Percentiles rank a stretch among this genome's conserved stretches.
These are phyloP conservation scores for Crocodylus rhombifer DNA, from an alignment of 2,797 vertebrate species.

Conservation along the genomic window DNA sequence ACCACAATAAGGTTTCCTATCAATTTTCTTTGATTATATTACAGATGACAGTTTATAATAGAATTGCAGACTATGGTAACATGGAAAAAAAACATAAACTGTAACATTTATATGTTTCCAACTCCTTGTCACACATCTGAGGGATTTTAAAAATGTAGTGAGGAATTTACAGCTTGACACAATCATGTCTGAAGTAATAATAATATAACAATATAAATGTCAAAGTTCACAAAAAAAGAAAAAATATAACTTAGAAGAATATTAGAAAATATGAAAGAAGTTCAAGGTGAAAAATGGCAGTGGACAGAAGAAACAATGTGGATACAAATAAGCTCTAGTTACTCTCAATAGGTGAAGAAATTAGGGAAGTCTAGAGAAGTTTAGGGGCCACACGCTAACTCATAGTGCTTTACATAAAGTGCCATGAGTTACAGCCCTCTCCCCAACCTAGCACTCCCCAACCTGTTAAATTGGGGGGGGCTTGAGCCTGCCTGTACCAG, in stretches of 20 bases:
- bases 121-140: constrained; percentile 77
- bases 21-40: constrained; percentile 78
- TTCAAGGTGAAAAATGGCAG: constrained; percentile 7
- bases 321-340: background rate
- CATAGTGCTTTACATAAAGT: no score
- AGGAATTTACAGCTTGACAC: constrained; percentile 76
- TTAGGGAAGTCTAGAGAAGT: background rate
- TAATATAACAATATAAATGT: constrained; percentile 59
- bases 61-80: constrained; percentile 71
- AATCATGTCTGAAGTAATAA: constrained; percentile 66
- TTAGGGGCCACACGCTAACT: no score
- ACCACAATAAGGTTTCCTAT: constrained; percentile 70
- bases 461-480: no score
- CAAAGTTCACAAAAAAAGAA: constrained; percentile 38
- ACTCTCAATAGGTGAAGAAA: background rate
- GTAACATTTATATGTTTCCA: constrained; percentile 79
- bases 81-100: constrained; percentile 74
- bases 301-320: constrained; percentile 6
- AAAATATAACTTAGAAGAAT: background rate
- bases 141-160: constrained; percentile 72
- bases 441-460: no score
- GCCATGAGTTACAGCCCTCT: no score
- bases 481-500: no score
- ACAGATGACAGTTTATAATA: constrained; percentile 78
- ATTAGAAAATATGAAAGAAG: constrained; percentile 37